These are phyloP conservation scores for Pinctada fucata DNA, from an alignment of 2,888 invertebrate genomes.

Conservation along the genomic window DNA sequence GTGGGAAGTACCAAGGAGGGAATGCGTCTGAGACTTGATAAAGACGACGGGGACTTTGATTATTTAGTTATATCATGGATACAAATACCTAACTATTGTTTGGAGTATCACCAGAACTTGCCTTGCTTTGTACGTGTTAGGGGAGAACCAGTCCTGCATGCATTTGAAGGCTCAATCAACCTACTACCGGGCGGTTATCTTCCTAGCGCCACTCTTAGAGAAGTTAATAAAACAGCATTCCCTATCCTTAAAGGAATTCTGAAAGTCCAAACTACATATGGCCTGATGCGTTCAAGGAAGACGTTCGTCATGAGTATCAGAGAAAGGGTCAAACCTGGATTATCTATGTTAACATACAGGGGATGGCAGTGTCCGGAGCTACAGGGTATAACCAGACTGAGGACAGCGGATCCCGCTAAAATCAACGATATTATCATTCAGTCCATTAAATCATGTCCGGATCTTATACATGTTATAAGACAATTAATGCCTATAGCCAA, in stretches of 20 bases:
- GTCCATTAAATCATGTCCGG: neutral
- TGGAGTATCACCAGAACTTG: conserved; percentile 39
- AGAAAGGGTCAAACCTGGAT: conserved; percentile 31
- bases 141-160: conserved; percentile 19
- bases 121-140: conserved; percentile 48
- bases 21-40: conserved; percentile 39
- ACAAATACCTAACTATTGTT: conserved; percentile 36
- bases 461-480: neutral
- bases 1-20: conserved; percentile 50
- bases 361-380: neutral
- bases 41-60: conserved; percentile 50
- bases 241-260: conserved; percentile 10
- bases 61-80: conserved; percentile 46
- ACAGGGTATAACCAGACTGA: neutral
- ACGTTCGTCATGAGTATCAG: conserved; percentile 6
- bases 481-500: neutral
- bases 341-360: neutral
- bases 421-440: neutral
- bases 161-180: neutral
- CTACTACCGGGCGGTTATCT: conserved; percentile 29
- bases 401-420: neutral
- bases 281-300: neutral
- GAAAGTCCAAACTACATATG: neutral
- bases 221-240: conserved; percentile 20
- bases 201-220: conserved; percentile 21